Conservation (phyloP, 2,888 invertebrate genomes). For the Brenthis daphne region DNA sequence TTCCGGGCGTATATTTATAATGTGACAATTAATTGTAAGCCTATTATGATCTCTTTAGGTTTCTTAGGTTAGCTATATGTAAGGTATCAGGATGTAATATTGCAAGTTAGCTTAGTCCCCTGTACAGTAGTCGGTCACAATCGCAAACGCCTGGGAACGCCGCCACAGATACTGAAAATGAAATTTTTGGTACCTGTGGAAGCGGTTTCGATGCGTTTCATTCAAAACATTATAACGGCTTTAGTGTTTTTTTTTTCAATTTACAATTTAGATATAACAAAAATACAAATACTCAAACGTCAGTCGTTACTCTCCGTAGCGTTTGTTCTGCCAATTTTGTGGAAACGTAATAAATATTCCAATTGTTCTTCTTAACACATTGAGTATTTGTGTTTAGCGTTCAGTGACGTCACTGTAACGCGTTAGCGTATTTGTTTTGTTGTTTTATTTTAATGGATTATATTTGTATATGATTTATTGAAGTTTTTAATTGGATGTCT, state of each 20-base stretch:
- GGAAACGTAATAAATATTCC: slow-evolving; percentile 1
- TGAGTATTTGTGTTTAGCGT: slow-evolving; percentile 78
- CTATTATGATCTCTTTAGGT: slow-evolving; percentile 81
- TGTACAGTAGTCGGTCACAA: slow-evolving; percentile 50
- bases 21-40: slow-evolving; percentile 77
- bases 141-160: slow-evolving; percentile 53
- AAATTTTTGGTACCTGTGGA: slow-evolving; percentile 59
- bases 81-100: slow-evolving; percentile 42
- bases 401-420: slow-evolving; percentile 49
- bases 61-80: slow-evolving; percentile 69
- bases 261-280: slow-evolving; percentile 55
- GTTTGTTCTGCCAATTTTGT: background rate
- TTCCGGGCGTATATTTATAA: slow-evolving; percentile 52
- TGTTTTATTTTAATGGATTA: slow-evolving; percentile 80
- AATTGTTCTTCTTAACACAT: slow-evolving; percentile 39
- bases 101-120: slow-evolving; percentile 1
- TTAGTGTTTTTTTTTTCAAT: slow-evolving; percentile 26
- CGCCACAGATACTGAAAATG: slow-evolving; percentile 56
- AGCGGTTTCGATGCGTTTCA: slow-evolving; percentile 59
- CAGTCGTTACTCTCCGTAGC: slow-evolving; percentile 53
- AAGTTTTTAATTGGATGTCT: slow-evolving; percentile 60
- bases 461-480: slow-evolving; percentile 70
- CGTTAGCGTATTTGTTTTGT: slow-evolving; percentile 73
- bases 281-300: slow-evolving; percentile 78
- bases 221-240: background rate